A percentile compares a stretch with the other conserved stretches of the same genome.
Evolutionary conservation across 2,888 invertebrate genomes (phyloP).

Genomic region (Drosophila mettleri): DNA sequence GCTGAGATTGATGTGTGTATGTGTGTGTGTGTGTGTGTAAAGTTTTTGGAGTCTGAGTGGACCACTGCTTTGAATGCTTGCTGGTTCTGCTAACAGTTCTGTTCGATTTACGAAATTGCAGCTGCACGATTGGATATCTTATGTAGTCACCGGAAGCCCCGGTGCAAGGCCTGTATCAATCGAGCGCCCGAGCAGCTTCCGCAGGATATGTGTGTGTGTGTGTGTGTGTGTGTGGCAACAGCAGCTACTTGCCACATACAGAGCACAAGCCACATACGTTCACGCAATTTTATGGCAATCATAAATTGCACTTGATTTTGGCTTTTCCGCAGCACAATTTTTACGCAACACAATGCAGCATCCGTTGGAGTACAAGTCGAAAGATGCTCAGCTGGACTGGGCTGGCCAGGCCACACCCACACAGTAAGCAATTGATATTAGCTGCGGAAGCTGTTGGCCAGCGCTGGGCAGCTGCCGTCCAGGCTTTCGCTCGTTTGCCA

Average conservation of each 20-base stretch:
- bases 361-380: conserved; percentile 50
- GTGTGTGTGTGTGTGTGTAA: conserved; percentile 34
- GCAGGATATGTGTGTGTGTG: conserved; percentile 19
- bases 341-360: conserved; percentile 61
- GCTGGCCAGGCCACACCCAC: conserved; percentile 9
- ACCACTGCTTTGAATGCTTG: conserved; percentile 13
- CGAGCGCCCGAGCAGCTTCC: background rate
- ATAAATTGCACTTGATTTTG: conserved; percentile 76
- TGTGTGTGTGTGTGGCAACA: too few species aligned
- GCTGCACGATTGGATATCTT: conserved; percentile 67
- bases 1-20: conserved; percentile 38
- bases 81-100: too few species aligned
- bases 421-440: conserved; percentile 45
- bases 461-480: conserved; percentile 27
- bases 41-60: conserved; percentile 5
- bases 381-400: conserved; percentile 28
- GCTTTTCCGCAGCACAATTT: conserved; percentile 60
- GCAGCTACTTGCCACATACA: conserved; percentile 31
- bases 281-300: conserved; percentile 77
- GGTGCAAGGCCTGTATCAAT: conserved; percentile 30
- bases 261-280: conserved; percentile 35
- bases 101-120: conserved; percentile 66
- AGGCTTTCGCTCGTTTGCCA: conserved; percentile 19
- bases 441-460: conserved; percentile 26
- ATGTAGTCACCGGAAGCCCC: conserved; percentile 28